A percentile compares a stretch with the other conserved stretches of the same genome.
Conservation (phyloP, 2,888 invertebrate species). For the Cheilosia impressa region DNA sequence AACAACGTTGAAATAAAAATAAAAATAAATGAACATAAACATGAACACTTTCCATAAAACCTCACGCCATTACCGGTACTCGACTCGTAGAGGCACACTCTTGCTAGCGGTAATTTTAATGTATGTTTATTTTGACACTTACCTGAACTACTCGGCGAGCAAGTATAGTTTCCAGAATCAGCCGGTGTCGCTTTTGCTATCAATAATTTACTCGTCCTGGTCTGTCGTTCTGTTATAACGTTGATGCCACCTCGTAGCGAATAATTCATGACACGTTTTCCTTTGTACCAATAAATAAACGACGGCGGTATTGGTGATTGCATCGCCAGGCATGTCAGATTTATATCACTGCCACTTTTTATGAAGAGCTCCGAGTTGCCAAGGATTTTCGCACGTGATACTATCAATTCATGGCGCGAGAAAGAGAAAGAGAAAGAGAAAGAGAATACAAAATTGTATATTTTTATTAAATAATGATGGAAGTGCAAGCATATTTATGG, state of each 20-base stretch:
- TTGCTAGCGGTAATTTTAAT: constrained; percentile 6
- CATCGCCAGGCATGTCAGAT: constrained; percentile 94
- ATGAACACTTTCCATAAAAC: constrained; percentile 32
- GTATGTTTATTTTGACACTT: constrained; percentile 68
- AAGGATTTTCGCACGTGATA: constrained; percentile 95
- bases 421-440: constrained; percentile 25
- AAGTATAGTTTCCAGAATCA: constrained; percentile 95
- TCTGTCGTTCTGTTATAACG: constrained; percentile 94
- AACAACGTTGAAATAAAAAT: constrained; percentile 6
- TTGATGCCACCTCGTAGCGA: constrained; percentile 94
- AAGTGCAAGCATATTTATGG: constrained; percentile 58
- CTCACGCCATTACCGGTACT: constrained; percentile 6
- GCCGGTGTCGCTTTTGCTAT: constrained; percentile 93
- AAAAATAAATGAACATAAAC: no score
- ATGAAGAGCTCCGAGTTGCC: constrained; percentile 95
- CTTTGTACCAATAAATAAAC: constrained; percentile 95
- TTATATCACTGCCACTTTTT: constrained; percentile 96
- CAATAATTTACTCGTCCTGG: constrained; percentile 93
- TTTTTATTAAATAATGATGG: constrained; percentile 67
- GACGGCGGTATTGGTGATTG: constrained; percentile 88
- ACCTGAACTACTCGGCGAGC: constrained; percentile 91
- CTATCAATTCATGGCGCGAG: constrained; percentile 84
- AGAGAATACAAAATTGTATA: constrained; percentile 55
- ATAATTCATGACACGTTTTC: constrained; percentile 93
- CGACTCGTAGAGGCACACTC: not conserved